These are phyloP conservation scores for Menidia beryllina DNA, from an alignment of 2,113 vertebrate genomes.

Conservation along the genomic window DNA sequence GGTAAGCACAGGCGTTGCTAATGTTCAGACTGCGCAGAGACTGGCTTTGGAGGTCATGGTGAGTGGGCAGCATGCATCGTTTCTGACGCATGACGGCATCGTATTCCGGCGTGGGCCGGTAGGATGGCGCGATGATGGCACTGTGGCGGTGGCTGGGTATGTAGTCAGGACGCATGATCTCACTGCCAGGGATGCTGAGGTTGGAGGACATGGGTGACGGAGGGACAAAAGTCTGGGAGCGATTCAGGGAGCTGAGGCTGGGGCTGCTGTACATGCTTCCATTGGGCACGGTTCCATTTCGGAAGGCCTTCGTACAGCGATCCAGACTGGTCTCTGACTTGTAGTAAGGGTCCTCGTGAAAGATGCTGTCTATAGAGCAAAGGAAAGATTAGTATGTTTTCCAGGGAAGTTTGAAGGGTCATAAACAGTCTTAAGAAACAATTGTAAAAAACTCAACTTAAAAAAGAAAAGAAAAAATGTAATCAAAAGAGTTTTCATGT, in stretches of 20 bases:
- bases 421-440: background rate
- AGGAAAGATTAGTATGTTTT: background rate
- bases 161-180: slow-evolving; percentile 93
- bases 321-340: slow-evolving; percentile 95
- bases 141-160: slow-evolving; percentile 95
- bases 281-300: slow-evolving; percentile 91
- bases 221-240: slow-evolving; percentile 91
- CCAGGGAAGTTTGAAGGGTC: background rate
- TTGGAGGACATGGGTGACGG: slow-evolving; percentile 94
- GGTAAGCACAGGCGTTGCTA: slow-evolving; percentile 91
- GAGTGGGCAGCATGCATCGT: slow-evolving; percentile 82
- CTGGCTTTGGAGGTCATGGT: slow-evolving; percentile 91
- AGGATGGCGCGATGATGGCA: slow-evolving; percentile 95
- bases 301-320: slow-evolving; percentile 82
- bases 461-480: too few relatives aligned
- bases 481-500: too few relatives aligned
- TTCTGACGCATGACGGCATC: slow-evolving; percentile 97
- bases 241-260: slow-evolving; percentile 93
- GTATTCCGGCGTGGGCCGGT: slow-evolving; percentile 95
- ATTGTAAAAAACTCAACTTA: background rate
- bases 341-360: slow-evolving; percentile 93
- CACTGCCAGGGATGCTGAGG: slow-evolving; percentile 92
- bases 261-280: slow-evolving; percentile 95
- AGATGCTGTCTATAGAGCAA: slow-evolving; percentile 89
- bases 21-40: slow-evolving; percentile 95